Percentiles rank a stretch among this genome's conserved stretches.
Evolutionary conservation across 1,140 invertebrate species (phyloP).

Genomic region (Drosophila rufa): DNA sequence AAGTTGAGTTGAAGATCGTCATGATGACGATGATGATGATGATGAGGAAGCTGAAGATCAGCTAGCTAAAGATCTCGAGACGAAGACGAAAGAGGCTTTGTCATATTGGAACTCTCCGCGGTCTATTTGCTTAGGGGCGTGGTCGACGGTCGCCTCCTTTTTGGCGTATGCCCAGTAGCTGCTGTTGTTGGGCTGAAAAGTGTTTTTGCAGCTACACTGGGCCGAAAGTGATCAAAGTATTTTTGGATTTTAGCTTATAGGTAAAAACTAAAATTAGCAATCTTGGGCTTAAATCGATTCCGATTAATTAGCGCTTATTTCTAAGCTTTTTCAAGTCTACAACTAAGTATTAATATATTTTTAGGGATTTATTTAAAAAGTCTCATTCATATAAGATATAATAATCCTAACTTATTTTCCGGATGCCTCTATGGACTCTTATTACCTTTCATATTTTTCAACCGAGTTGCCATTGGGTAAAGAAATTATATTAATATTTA

Average conservation of each 20-base stretch:
- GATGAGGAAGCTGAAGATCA: constrained; percentile 31
- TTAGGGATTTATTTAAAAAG: too few relatives aligned
- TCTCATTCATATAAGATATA: too few relatives aligned
- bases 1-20: constrained; percentile 66
- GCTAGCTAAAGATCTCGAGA: constrained; percentile 35
- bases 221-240: neutral
- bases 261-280: neutral
- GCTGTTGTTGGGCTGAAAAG: constrained; percentile 41
- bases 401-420: neutral
- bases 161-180: constrained; percentile 77
- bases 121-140: constrained; percentile 79
- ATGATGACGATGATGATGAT: constrained; percentile 4
- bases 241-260: neutral
- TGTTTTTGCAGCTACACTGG: constrained; percentile 42
- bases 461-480: neutral
- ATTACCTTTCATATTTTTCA: neutral
- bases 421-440: neutral
- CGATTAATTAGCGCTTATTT: too few relatives aligned
- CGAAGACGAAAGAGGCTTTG: constrained; percentile 49
- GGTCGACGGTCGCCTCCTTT: constrained; percentile 57
- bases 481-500: neutral
- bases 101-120: constrained; percentile 65
- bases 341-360: too few relatives aligned
- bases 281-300: neutral
- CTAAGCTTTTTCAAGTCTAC: neutral